Base-by-base conservation (phyloP, 2,113 vertebrate genomes). In the Brachionichthys hirsutus region DNA sequence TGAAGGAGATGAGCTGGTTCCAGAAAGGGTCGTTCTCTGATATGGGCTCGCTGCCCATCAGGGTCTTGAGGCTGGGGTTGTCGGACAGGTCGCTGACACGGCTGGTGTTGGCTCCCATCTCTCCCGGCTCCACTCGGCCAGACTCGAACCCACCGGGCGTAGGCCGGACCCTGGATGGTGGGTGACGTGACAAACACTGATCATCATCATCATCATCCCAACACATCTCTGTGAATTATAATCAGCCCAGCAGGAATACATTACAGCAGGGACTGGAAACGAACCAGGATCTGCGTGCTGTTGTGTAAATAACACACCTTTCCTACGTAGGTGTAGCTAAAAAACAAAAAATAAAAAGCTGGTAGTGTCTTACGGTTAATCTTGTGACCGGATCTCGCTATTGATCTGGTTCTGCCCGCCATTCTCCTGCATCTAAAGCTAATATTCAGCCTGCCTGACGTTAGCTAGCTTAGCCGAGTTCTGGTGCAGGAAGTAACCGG, bases 1-100 rank as follows among this genome's bases (percentile, higher is more conserved):
- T 97, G 67, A 99, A 99, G 0, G 97, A 99, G 62, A 99, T 93
- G 61, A 99, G 95, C 85, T 99, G 97, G 83, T 99, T 99, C 97
- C 97, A 99, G 89, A 99, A 99, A 0, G 97, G 97, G 70, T 98
- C 97, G 59, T 99, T 98, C 85, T 95, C 94, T 0, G 96, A 98
- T 75, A 99, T 90, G 30, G 94, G 82, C 56, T 96, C 93, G 0
- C 92, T 87, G 63, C 96, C 97, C 9, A 96, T 92, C 24, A 99
- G 83, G 61, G 91, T 91, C 60, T 92, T 91, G 22, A 99, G 89
- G 84, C 93, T 97, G n/a, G 93, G 91, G 14, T 98, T 99, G 62
- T 94, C 91, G 0, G 94, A 92, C 78, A 99, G 94, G 68, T 98
- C 95, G 2, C 88, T 88, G 67, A 97, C 91, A 68, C 94, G 96